A percentile compares a stretch with the other conserved stretches of the same genome.
Evolutionary conservation across 1,140 invertebrate genomes (phyloP).

Genomic region (Cyrtorhinus lividipennis): DNA sequence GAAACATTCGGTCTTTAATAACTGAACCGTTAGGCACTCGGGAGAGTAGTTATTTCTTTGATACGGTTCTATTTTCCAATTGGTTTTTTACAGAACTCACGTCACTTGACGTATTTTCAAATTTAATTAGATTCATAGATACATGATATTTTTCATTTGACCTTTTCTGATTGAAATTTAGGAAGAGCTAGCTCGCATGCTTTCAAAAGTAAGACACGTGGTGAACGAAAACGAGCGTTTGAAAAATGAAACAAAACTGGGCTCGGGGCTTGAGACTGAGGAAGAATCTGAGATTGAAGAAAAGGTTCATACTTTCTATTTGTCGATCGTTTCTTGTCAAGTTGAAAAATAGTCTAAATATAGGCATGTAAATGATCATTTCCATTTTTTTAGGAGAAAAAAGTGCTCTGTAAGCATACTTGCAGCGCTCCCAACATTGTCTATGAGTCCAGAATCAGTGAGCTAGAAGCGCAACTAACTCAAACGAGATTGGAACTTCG

Average conservation of each 20-base stretch:
- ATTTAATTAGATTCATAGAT: no score
- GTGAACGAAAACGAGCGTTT: slow-evolving; percentile 66
- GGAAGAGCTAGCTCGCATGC: slow-evolving; percentile 53
- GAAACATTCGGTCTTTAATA: not conserved
- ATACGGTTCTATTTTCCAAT: no score
- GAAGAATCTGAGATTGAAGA: slow-evolving; percentile 32
- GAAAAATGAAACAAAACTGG: slow-evolving; percentile 52
- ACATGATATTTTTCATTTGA: not conserved
- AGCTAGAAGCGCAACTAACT: slow-evolving; percentile 62
- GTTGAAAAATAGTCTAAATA: not conserved
- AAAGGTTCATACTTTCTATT: slow-evolving; percentile 27
- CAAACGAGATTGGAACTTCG: slow-evolving; percentile 58
- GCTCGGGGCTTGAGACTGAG: slow-evolving; percentile 36
- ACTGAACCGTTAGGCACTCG: no score
- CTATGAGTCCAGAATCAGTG: slow-evolving; percentile 66
- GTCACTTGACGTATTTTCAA: no score
- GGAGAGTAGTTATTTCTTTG: no score
- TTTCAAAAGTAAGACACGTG: slow-evolving; percentile 50
- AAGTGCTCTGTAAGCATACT: slow-evolving; percentile 15
- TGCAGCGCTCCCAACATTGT: slow-evolving; percentile 31
- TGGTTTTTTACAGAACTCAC: no score
- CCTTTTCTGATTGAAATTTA: slow-evolving; percentile 16
- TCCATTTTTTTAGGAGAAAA: not conserved
- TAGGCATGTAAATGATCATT: no score
- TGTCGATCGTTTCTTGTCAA: not conserved